Conservation (phyloP, 2,888 invertebrate genomes). For the Pantelozetes paolii region DNA sequence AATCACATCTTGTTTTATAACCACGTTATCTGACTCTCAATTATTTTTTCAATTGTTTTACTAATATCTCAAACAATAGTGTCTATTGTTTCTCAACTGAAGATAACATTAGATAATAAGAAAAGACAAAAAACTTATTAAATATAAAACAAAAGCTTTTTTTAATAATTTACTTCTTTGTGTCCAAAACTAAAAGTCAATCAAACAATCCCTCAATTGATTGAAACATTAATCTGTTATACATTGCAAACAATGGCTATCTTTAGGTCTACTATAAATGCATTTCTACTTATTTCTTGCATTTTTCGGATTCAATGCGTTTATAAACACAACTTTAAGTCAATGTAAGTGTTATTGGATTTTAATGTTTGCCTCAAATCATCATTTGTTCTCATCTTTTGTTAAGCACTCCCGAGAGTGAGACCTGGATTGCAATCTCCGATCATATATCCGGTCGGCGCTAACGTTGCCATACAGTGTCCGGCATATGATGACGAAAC, state of each 20-base stretch:
- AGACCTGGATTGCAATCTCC: constrained; percentile 9
- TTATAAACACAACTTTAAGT: background rate
- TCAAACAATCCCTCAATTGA: no score
- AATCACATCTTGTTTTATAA: background rate
- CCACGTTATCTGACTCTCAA: constrained; percentile 5
- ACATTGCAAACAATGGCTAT: background rate
- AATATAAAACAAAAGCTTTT: constrained; percentile 14
- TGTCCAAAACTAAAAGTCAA: no score
- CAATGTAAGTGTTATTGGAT: background rate
- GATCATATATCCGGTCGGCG: constrained; percentile 30
- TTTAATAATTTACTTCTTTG: background rate
- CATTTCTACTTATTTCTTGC: constrained; percentile 16
- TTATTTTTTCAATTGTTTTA: constrained; percentile 17
- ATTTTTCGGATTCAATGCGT: background rate
- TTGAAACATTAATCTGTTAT: background rate
- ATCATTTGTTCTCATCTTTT: background rate
- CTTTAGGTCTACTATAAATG: constrained; percentile 12
- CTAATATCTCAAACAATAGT: constrained; percentile 11
- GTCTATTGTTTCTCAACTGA: background rate
- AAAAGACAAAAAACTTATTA: background rate
- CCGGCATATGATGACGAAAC: constrained; percentile 2
- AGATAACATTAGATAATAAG: constrained; percentile 27
- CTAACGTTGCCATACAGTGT: constrained; percentile 30
- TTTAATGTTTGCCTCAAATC: background rate
- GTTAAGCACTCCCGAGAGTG: background rate